Evolutionary conservation across 2,113 vertebrate species (phyloP), one percentile per base, ranked within the genome.

Genomic region (Eretmochelys imbricata): DNA sequence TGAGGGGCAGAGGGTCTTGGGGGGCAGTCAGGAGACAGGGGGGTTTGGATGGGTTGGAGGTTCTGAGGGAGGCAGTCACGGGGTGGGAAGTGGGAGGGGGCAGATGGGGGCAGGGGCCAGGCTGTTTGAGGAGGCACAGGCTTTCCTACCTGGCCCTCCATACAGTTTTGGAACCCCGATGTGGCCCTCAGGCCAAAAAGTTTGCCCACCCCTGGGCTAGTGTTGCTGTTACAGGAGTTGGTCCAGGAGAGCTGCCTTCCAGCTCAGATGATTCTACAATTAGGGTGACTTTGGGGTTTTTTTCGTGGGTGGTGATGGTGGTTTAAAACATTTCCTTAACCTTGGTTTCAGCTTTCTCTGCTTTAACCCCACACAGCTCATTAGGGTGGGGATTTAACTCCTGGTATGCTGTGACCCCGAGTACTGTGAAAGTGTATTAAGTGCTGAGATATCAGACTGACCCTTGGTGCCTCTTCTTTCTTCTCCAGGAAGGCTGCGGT

Each of bases 371-470:
- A 20, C 35, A 69, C 79, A 91, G 82, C 54, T 79, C 2, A 2
- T 62, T 25, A 82, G 85, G 79, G 90, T 94, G 87, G 24, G 79
- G 80, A 54, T 65, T 89, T n/a, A 88, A 46, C 10, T 72, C 54
- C 80, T 72, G 92, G 93, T 53, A 2, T 95, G 92, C 65, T 87
- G 13, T 89, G 87, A 95, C 89, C 42, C 38, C 13, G 72, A 25
- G 12, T 76, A 13, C 38, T 76, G 6, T 78, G 42, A 78, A 78
- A 48, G 75, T 13, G 7, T 20, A 48, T 48, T 48, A 78, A 87
- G 5, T 65, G 92, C 88, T 75, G 76, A 95, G 93, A 92, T 85
- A 94, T 95, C 95, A 95, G 31, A 17, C 14, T 94, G 95, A 96
- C 91, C 87, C 95, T 95, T 17, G 87, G 86, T 80, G 81, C 79